Evolutionary conservation across 1,140 invertebrate genomes (phyloP).

Genomic region (Cotesia typhae): DNA sequence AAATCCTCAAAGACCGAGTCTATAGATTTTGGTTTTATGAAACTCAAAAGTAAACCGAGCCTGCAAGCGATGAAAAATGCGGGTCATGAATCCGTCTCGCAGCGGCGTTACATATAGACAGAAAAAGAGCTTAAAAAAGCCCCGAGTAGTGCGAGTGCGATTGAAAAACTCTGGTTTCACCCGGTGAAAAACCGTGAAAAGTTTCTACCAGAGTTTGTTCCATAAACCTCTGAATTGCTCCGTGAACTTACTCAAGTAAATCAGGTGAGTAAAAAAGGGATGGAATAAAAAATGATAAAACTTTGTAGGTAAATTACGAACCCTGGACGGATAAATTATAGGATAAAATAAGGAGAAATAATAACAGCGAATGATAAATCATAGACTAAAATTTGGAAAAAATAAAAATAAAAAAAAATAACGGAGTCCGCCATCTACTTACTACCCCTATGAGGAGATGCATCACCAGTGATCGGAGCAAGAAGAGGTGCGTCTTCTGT

Average conservation of each 20-base stretch:
- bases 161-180: conserved; percentile 22
- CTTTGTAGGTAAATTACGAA: not conserved
- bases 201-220: conserved; percentile 11
- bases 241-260: conserved; percentile 13
- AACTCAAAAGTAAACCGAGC: no score
- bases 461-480: conserved; percentile 60
- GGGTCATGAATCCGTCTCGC: not conserved
- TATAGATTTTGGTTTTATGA: no score
- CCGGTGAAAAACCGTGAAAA: not conserved
- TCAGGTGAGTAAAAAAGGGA: conserved; percentile 6
- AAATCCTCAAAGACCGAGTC: no score
- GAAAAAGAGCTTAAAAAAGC: not conserved
- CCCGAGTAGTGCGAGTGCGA: not conserved
- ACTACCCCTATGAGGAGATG: conserved; percentile 57
- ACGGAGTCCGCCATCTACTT: conserved; percentile 42
- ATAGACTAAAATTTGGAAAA: no score
- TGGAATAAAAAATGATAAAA: not conserved
- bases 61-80: not conserved
- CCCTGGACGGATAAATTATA: no score
- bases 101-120: not conserved
- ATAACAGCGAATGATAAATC: no score
- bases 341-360: not conserved
- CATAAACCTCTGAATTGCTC: not conserved
- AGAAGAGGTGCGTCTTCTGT: conserved; percentile 57
- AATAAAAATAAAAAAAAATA: no score